These are phyloP conservation scores for Amphiprion percula DNA, from an alignment of 2,113 vertebrate genomes.

Conservation along the genomic window DNA sequence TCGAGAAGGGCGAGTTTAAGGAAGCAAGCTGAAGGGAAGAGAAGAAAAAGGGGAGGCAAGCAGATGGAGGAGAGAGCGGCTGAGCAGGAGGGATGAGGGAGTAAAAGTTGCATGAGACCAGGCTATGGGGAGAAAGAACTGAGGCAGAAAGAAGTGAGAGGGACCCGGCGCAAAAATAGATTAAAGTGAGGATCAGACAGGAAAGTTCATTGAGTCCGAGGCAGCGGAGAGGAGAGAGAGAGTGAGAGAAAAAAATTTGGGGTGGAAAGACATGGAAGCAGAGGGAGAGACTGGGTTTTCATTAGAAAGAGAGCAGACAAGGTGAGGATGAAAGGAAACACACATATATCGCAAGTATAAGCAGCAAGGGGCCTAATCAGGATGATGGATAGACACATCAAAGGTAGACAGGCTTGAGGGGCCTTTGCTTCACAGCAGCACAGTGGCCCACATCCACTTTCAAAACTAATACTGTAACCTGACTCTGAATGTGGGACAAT, in stretches of 20 bases:
- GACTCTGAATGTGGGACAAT: conserved; percentile 73
- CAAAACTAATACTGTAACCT: conserved; percentile 66
- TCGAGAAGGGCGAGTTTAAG: conserved; percentile 23
- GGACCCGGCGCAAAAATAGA: conserved; percentile 69
- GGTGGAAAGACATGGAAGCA: conserved; percentile 15
- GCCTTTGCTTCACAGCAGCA: conserved; percentile 31
- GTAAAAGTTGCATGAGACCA: conserved; percentile 83
- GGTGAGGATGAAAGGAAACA: conserved; percentile 41
- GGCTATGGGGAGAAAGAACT: conserved; percentile 72
- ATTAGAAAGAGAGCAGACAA: conserved; percentile 34
- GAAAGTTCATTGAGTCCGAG: conserved; percentile 60
- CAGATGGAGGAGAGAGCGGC: conserved; percentile 67
- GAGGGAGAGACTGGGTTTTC: conserved; percentile 26
- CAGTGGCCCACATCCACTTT: conserved; percentile 50
- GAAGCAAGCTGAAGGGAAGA: conserved; percentile 30
- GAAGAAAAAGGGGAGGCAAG: conserved; percentile 37
- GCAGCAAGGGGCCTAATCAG: conserved; percentile 27
- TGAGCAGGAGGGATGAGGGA: conserved; percentile 60
- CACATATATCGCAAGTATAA: neutral
- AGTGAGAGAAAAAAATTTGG: neutral
- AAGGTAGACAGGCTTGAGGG: conserved; percentile 58
- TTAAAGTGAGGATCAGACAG: conserved; percentile 68
- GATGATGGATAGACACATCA: conserved; percentile 69
- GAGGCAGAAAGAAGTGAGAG: conserved; percentile 69
- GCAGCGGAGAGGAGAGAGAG: conserved; percentile 10